Evolutionary conservation across 2,888 invertebrate species (phyloP), one percentile per base, ranked within the genome.

Genomic region (Nomada fucata): DNA sequence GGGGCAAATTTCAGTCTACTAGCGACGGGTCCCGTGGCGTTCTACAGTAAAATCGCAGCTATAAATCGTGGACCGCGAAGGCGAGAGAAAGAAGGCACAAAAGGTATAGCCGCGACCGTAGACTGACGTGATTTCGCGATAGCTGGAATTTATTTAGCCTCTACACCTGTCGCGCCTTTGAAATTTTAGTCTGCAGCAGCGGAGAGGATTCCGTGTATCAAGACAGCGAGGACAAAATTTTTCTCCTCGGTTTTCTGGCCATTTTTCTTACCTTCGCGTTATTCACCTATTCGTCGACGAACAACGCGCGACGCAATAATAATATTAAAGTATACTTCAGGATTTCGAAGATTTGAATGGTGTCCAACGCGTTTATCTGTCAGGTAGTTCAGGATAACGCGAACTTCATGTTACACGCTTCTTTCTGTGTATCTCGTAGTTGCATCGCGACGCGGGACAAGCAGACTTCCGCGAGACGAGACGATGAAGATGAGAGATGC

Each of bases 141-240:
- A 91, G 78, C 74, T 50, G 75, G 79, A 84, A 90, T 91, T 91
- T 91, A 91, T 90, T 85, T 61, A 44, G 60, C 50, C 78, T 80
- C 74, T 82, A 79, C 90, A 90, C 88, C 89, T 89, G 90, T 88
- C 87, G 79, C 79, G 36, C 44, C 70, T 64, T 76, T 76, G 82
- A 89, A 88, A 88, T 86, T 86, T 82, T 84, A 88, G 44, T 70
- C 79, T 64, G 78, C 71, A 60, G 76, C 26, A 29, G 53, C 42
- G 57, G 20, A 36, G 50, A 23, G 55, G 60, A 59, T 55, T 50
- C 59, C 55, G 2, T 26, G 11, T 29, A 44, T 57, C 36, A 1
- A 10, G 23, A 64, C n/a, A 44, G 47, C 53, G 29, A 13, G 60
- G 20, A 44, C 64, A 23, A 55, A 63, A 68, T 68, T 76, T 72